Conservation (phyloP, 2,113 vertebrate species). For the Mirounga angustirostris region DNA sequence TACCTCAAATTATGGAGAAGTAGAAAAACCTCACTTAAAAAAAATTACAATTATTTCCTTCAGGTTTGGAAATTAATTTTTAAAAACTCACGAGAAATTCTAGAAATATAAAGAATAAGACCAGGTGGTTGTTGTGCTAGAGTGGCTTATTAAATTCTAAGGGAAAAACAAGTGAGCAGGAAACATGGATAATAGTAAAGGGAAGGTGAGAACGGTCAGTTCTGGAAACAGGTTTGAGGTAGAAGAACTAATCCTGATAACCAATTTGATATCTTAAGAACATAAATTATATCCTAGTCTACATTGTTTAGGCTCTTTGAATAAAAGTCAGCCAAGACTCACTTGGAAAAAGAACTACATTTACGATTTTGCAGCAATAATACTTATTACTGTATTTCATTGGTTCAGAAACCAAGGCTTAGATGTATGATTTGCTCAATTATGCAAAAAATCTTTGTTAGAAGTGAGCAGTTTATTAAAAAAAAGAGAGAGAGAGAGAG, state of each 20-base stretch:
- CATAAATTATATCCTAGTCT: background rate
- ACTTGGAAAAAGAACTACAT: conserved; percentile 22
- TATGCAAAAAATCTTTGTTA: background rate
- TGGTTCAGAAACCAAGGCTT: conserved; percentile 14
- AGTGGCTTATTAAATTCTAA: conserved; percentile 4
- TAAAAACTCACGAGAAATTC: background rate
- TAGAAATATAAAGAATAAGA: background rate
- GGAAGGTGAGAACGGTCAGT: background rate
- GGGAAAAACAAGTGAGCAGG: background rate
- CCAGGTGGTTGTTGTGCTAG: background rate
- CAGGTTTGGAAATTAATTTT: background rate
- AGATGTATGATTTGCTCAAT: conserved; percentile 26
- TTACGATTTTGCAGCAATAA: conserved; percentile 2
- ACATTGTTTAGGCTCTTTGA: background rate
- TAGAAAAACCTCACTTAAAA: background rate
- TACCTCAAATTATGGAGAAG: background rate
- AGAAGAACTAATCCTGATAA: background rate
- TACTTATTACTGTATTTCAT: conserved; percentile 39
- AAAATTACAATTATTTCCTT: background rate
- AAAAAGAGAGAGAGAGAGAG: background rate
- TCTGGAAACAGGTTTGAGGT: background rate
- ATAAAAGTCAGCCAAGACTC: background rate
- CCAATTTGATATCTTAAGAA: background rate
- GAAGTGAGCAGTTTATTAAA: background rate
- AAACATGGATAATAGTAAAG: background rate